Conservation (phyloP, 2,113 vertebrate genomes). For the Myiozetetes cayanensis region DNA sequence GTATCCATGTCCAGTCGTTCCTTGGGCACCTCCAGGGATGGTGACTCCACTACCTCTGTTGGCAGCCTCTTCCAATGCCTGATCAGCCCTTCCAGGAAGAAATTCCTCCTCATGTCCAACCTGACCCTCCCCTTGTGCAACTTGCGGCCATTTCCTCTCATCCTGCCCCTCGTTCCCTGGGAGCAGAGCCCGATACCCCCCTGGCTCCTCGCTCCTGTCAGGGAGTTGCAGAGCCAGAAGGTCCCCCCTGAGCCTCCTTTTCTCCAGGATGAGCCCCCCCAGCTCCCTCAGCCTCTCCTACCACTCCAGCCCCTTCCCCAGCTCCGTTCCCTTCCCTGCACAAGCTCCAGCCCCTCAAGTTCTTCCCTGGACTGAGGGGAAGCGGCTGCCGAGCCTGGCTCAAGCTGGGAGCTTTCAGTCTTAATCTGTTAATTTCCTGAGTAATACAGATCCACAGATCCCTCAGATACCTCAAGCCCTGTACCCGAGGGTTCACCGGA, state of each 20-base stretch:
- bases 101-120: rapidly evolving
- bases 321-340: background rate
- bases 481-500: rapidly evolving
- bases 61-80: background rate
- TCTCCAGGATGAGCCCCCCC: background rate
- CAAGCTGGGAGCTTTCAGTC: background rate
- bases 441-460: background rate
- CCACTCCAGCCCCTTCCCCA: background rate
- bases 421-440: background rate
- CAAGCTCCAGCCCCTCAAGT: background rate
- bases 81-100: rapidly evolving
- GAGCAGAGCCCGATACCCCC: background rate
- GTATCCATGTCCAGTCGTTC: rapidly evolving
- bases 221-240: background rate
- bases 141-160: background rate
- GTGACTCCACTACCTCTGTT: too few relatives aligned
- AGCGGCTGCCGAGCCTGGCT: rapidly evolving
- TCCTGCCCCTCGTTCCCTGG: background rate
- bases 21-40: too few relatives aligned
- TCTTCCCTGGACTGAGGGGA: rapidly evolving
- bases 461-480: background rate
- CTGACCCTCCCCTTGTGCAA: rapidly evolving
- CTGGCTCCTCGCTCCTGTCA: background rate
- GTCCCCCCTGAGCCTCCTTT: background rate
- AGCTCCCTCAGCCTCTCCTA: background rate